Conservation (phyloP, 2,888 invertebrate species). For the Drosophila macrospina region DNA sequence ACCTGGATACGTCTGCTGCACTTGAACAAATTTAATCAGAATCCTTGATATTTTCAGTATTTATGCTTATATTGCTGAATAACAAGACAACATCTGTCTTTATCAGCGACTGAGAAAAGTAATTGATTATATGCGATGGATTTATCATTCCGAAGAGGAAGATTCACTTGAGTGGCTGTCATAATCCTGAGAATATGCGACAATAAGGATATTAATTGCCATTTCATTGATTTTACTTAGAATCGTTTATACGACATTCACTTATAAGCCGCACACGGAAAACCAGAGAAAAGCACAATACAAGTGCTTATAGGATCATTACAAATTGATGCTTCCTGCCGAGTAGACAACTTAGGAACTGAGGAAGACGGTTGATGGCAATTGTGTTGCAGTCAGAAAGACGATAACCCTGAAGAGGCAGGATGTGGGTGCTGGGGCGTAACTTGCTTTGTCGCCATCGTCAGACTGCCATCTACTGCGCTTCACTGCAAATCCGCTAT, state of each 20-base stretch:
- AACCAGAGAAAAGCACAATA: constrained; percentile 61
- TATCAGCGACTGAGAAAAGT: not conserved
- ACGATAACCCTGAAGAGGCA: not conserved
- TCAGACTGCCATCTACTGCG: constrained; percentile 64
- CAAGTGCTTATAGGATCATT: constrained; percentile 78
- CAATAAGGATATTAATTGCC: constrained; percentile 61
- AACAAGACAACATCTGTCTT: too few relatives aligned
- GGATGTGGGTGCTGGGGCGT: not conserved
- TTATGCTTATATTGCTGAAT: too few relatives aligned
- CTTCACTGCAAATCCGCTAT: constrained; percentile 70
- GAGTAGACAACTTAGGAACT: constrained; percentile 44
- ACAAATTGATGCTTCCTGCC: constrained; percentile 74
- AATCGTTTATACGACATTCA: constrained; percentile 63
- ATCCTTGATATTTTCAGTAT: too few relatives aligned
- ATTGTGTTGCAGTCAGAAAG: constrained; percentile 46
- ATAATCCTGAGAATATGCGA: constrained; percentile 17
- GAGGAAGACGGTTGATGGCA: constrained; percentile 58
- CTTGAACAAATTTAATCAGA: too few relatives aligned
- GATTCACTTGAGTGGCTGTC: not conserved
- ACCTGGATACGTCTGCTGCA: too few relatives aligned
- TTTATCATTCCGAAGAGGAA: not conserved
- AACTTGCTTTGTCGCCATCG: constrained; percentile 42
- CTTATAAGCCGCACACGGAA: constrained; percentile 57
- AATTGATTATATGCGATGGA: constrained; percentile 10
- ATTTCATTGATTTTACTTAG: constrained; percentile 60